Conservation (phyloP, 2,797 vertebrate genomes). For the Parauchenoglanis ngamensis region DNA sequence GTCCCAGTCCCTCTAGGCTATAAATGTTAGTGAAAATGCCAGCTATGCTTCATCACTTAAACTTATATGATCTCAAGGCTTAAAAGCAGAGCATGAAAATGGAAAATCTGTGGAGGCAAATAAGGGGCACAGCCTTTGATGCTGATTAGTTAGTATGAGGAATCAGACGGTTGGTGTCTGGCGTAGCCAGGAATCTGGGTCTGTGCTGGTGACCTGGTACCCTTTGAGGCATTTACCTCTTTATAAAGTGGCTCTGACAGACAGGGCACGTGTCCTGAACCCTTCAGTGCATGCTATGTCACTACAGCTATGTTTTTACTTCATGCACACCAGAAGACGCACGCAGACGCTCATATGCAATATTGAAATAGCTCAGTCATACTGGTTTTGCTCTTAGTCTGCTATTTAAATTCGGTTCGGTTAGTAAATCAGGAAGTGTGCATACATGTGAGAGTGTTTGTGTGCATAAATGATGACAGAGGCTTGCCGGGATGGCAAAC, state of each 20-base stretch:
- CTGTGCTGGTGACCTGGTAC: constrained; percentile 33
- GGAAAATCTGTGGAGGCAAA: constrained; percentile 20
- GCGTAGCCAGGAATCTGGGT: constrained; percentile 22
- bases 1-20: constrained; percentile 11
- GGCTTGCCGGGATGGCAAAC: constrained; percentile 10
- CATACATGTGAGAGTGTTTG: constrained; percentile 4
- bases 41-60: constrained; percentile 25
- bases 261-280: constrained; percentile 16
- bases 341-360: constrained; percentile 6
- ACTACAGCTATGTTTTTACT: background rate
- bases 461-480: background rate
- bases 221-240: constrained; percentile 33
- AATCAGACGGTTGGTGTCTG: constrained; percentile 16
- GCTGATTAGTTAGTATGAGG: constrained; percentile 34
- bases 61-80: constrained; percentile 10
- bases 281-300: background rate
- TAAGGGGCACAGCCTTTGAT: constrained; percentile 18
- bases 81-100: constrained; percentile 36
- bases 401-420: constrained; percentile 59
- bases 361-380: constrained; percentile 45
- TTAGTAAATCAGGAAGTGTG: constrained; percentile 50
- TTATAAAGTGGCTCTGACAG: constrained; percentile 44
- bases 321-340: constrained; percentile 23
- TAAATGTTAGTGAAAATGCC: constrained; percentile 22
- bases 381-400: constrained; percentile 39